phyloP scores from a whole-genome alignment of 2,113 vertebrate species.

The Silurus meridionalis region DNA sequence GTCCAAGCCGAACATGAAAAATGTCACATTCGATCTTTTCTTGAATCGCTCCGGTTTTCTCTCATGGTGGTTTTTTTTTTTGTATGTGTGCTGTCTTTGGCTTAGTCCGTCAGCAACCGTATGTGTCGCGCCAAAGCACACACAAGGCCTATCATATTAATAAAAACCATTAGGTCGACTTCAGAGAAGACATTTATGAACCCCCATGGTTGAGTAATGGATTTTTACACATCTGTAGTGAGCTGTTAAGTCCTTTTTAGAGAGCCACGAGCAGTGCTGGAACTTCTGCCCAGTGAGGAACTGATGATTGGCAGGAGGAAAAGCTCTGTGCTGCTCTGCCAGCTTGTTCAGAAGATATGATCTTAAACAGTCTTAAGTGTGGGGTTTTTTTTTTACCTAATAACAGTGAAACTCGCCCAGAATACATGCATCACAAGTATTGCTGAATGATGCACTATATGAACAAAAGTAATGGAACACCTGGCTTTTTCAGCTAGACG shows the following conservation, averaged over 20 bases:
- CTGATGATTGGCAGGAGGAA: not conserved
- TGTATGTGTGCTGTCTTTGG: conserved; percentile 23
- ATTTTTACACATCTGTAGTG: conserved; percentile 45
- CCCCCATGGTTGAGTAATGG: conserved; percentile 31
- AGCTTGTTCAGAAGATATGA: not conserved
- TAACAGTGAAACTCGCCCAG: not conserved
- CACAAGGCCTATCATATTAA: conserved; percentile 49
- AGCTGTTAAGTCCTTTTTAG: conserved; percentile 45
- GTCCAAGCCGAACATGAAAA: conserved; percentile 33
- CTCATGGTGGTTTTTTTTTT: too few relatives aligned
- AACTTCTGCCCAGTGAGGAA: not conserved
- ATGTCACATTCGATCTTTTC: conserved; percentile 28
- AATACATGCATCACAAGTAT: not conserved
- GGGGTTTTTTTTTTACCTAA: not conserved
- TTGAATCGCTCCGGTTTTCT: not conserved
- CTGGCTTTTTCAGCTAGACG: too few relatives aligned
- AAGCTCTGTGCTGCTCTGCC: not conserved
- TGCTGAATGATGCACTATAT: too few relatives aligned
- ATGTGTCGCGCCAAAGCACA: conserved; percentile 33
- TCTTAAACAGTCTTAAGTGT: not conserved
- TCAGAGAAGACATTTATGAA: conserved; percentile 41
- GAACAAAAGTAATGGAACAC: too few relatives aligned
- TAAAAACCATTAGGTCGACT: conserved; percentile 41
- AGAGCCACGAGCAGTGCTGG: conserved; percentile 3
- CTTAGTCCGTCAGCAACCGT: conserved; percentile 30